Percentiles rank a stretch among this genome's conserved stretches.
phyloP scores from a whole-genome alignment of 2,113 vertebrate species.

The Neofelis nebulosa region DNA sequence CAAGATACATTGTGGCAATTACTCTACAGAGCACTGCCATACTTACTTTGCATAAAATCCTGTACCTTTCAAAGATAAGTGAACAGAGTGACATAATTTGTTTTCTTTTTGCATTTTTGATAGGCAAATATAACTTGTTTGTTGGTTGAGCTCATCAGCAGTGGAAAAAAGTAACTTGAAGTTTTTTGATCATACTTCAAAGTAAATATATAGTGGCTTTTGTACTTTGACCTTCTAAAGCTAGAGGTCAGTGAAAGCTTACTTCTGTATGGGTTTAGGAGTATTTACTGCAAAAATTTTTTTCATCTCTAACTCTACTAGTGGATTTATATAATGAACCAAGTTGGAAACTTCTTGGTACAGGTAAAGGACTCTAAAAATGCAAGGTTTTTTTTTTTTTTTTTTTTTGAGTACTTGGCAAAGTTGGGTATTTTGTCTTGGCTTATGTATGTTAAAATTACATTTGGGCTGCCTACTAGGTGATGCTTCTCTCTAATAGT shows the following conservation, averaged over 20 bases:
- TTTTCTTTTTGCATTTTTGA: slow-evolving; percentile 12
- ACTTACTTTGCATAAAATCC: slow-evolving; percentile 52
- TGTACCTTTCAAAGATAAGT: slow-evolving; percentile 29
- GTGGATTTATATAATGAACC: background rate
- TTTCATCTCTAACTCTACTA: background rate
- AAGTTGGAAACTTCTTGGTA: background rate
- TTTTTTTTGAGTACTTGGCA: background rate
- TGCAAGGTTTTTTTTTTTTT: background rate
- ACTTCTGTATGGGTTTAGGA: slow-evolving; percentile 3
- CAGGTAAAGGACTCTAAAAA: background rate
- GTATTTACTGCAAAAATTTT: background rate
- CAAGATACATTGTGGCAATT: background rate
- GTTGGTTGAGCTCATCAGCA: slow-evolving; percentile 7
- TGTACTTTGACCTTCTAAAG: background rate
- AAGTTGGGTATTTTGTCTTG: slow-evolving; percentile 35
- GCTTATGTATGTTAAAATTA: background rate
- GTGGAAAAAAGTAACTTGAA: background rate
- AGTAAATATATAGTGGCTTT: background rate
- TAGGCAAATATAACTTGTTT: background rate
- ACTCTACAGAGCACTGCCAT: background rate
- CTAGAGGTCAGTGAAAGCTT: background rate
- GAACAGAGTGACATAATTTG: background rate
- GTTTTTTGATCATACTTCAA: background rate
- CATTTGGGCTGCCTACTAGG: background rate
- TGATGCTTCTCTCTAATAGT: background rate